Evolutionary conservation across 2,797 vertebrate species (phyloP), one percentile per base, ranked within the genome.

Genomic region (Vultur gryphus): DNA sequence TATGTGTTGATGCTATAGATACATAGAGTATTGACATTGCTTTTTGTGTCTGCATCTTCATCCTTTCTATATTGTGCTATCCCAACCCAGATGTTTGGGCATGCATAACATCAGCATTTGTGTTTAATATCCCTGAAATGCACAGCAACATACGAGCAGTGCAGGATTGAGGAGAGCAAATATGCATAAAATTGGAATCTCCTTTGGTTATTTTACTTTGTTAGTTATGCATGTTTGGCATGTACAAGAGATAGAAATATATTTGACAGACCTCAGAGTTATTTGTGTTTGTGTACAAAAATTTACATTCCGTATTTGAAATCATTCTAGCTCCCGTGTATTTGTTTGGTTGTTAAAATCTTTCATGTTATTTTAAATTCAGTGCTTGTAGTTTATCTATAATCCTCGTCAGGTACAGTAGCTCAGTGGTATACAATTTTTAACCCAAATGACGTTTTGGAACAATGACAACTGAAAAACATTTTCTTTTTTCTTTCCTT

Each of bases 391-490:
- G 84, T 92, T 87, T 92, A 69, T 85, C 87, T 93, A 24, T 91
- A 91, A 92, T 76, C 43, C 76, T 93, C 87, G 83, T n/a, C 93
- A 95, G 91, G 89, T 91, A 87, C 89, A 87, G 89, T 88, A 94
- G 90, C 88, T 97, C 75, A 52, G 71, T 95, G 71, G 71, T 71
- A 69, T 82, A 71, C 87, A 83, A 20, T 95, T 95, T 97, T 97
- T 96, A 92, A 94, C 83, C 90, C 82, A 94, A 71, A 59, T 43
- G 41, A 49, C 1, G 9, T 95, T 97, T 93, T 88, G 48, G 94
- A 97, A 87, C 84, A 67, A 93, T 89, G 71, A 95, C 72, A 93
- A 97, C 95, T 98, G 97, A 98, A 98, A 97, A 95, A 83, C 41
- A 0, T 83, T 87, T 84, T 97, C 92, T 97, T 98, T 95, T 97